These are phyloP conservation scores for Drosophila silvestris DNA, from an alignment of 2,888 invertebrate species.

Conservation along the genomic window DNA sequence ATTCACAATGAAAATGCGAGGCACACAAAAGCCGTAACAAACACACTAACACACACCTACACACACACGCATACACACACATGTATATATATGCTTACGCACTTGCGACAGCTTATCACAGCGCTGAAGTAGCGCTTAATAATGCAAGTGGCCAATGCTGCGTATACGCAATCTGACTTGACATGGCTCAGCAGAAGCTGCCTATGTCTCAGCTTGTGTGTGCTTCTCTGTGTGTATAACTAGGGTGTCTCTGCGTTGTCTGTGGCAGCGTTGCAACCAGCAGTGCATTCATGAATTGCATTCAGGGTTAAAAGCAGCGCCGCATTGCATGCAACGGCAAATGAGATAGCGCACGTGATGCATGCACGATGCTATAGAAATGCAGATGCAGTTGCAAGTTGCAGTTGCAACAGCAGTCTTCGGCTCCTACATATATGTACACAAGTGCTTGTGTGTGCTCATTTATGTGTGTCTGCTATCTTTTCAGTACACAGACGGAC, in stretches of 20 bases:
- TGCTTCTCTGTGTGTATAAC: conserved; percentile 9
- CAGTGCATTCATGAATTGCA: conserved; percentile 70
- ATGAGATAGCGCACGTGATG: conserved; percentile 74
- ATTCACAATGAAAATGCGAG: conserved; percentile 73
- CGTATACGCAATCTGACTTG: conserved; percentile 74
- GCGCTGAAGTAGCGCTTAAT: conserved; percentile 63
- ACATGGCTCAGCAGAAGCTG: conserved; percentile 22
- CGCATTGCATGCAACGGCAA: conserved; percentile 61
- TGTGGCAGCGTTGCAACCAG: conserved; percentile 23
- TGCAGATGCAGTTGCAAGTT: conserved; percentile 28
- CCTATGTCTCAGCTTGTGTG: neutral
- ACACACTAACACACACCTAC: conserved; percentile 19
- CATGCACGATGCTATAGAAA: conserved; percentile 39
- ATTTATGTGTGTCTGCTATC: conserved; percentile 40
- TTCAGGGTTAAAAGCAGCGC: conserved; percentile 76
- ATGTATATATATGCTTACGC: conserved; percentile 11
- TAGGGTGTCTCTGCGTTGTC: conserved; percentile 66
- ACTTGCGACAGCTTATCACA: conserved; percentile 69
- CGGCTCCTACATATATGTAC: neutral
- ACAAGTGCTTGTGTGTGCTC: conserved; percentile 6
- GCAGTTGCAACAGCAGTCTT: conserved; percentile 12
- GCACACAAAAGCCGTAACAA: conserved; percentile 33
- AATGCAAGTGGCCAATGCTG: conserved; percentile 79
- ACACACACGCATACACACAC: conserved; percentile 4
- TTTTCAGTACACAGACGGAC: conserved; percentile 27